Evolutionary conservation across 2,797 vertebrate species (phyloP).

Genomic region (Sebastes steindachneri): DNA sequence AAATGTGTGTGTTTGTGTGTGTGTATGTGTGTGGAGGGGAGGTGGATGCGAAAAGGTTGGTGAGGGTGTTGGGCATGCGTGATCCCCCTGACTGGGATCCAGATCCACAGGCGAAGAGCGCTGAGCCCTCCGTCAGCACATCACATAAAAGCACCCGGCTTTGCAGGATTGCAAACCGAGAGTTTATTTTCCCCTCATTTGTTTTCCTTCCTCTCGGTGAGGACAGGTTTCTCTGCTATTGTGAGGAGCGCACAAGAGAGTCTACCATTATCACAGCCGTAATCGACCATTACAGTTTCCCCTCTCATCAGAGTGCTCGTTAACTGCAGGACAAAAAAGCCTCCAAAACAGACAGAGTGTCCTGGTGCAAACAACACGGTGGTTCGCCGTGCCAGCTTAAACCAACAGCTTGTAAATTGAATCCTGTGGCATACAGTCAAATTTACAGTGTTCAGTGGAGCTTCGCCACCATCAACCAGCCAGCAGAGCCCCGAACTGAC

Average conservation of each 20-base stretch:
- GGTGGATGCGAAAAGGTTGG: constrained; percentile 22
- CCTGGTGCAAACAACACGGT: constrained; percentile 69
- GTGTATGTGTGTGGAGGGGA: background rate
- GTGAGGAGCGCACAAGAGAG: constrained; percentile 63
- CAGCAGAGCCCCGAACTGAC: constrained; percentile 69
- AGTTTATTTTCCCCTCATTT: constrained; percentile 66
- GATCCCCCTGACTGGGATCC: constrained; percentile 66
- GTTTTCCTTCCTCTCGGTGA: constrained; percentile 64
- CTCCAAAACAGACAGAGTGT: constrained; percentile 66
- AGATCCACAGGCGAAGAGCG: constrained; percentile 55
- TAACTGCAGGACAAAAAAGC: constrained; percentile 73
- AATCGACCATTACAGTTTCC: constrained; percentile 72
- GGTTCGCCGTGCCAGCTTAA: constrained; percentile 68
- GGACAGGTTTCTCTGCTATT: constrained; percentile 64
- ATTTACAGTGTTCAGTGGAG: constrained; percentile 72
- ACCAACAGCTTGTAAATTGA: constrained; percentile 82
- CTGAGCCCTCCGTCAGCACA: constrained; percentile 65
- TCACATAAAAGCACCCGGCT: constrained; percentile 66
- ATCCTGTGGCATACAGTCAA: constrained; percentile 75
- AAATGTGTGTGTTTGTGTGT: background rate
- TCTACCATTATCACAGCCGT: constrained; percentile 74
- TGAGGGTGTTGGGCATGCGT: constrained; percentile 45
- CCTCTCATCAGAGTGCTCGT: constrained; percentile 70
- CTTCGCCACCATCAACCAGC: constrained; percentile 67
- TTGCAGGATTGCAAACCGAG: constrained; percentile 62